Conservation (phyloP, 2,797 vertebrate species). For the Holocentrus rufus region DNA sequence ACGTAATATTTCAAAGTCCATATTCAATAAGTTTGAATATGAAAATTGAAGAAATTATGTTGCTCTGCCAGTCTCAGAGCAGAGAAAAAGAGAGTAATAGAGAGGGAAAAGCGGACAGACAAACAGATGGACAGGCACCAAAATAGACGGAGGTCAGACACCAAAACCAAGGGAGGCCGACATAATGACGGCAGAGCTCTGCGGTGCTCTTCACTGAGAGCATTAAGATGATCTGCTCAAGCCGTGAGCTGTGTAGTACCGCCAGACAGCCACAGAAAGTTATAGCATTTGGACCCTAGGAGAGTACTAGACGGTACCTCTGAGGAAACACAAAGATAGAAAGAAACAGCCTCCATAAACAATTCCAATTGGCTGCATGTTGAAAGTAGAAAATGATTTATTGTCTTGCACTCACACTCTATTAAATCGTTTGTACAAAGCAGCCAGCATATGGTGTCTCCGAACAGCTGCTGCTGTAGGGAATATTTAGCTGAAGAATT, state of each 20-base stretch:
- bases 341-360: not conserved
- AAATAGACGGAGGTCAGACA: not conserved
- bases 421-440: constrained; percentile 50
- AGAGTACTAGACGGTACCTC: not conserved
- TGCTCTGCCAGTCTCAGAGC: constrained; percentile 20
- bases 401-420: constrained; percentile 36
- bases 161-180: not conserved
- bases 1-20: constrained; percentile 29
- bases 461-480: constrained; percentile 56
- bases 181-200: not conserved
- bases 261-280: constrained; percentile 12
- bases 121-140: not conserved
- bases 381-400: constrained; percentile 52
- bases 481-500: constrained; percentile 59
- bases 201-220: not conserved
- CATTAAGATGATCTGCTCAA: not conserved
- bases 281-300: not conserved
- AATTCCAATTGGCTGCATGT: constrained; percentile 19
- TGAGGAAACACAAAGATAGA: not conserved
- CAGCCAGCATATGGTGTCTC: constrained; percentile 47
- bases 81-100: constrained; percentile 1
- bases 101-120: not conserved
- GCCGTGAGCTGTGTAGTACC: constrained; percentile 13
- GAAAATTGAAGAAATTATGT: constrained; percentile 39
- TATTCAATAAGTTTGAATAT: constrained; percentile 31